Evolutionary conservation across 2,888 invertebrate genomes (phyloP).

Genomic region (Caradrina clavipalpis): DNA sequence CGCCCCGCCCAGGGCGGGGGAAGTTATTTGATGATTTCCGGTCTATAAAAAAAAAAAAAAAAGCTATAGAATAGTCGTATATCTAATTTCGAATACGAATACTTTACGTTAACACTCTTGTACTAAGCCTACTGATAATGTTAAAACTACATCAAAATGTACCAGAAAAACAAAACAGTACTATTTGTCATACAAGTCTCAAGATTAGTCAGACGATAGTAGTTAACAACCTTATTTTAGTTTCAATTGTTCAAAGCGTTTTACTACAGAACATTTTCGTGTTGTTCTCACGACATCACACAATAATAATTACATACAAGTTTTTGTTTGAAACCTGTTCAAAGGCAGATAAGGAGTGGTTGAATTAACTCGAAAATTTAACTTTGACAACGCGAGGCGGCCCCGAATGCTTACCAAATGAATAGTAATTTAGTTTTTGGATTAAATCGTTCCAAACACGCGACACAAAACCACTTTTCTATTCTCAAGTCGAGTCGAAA

Average conservation of each 20-base stretch:
- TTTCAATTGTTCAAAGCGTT: conserved; percentile 50
- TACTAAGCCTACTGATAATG: neutral
- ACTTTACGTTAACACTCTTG: too few relatives aligned
- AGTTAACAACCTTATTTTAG: conserved; percentile 35
- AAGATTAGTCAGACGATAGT: conserved; percentile 45
- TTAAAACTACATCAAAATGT: neutral
- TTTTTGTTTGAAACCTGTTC: conserved; percentile 63
- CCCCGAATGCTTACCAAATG: conserved; percentile 88
- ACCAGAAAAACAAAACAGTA: conserved; percentile 3
- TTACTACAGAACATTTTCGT: conserved; percentile 42
- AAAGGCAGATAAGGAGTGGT: conserved; percentile 65
- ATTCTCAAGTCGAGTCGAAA: conserved; percentile 86
- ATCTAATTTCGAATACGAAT: too few relatives aligned
- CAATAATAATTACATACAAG: conserved; percentile 66
- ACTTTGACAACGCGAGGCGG: conserved; percentile 86
- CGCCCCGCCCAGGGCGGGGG: too few relatives aligned
- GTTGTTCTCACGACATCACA: conserved; percentile 64
- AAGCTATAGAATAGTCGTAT: too few relatives aligned
- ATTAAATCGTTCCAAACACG: conserved; percentile 90
- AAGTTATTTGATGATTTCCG: too few relatives aligned
- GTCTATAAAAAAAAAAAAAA: too few relatives aligned
- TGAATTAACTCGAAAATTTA: conserved; percentile 81
- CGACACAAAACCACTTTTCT: conserved; percentile 90
- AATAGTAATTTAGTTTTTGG: conserved; percentile 90
- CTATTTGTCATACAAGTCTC: conserved; percentile 38